A percentile compares a stretch with the other conserved stretches of the same genome.
Conservation (phyloP, 2,113 vertebrate species). For the Ursus arctos region DNA sequence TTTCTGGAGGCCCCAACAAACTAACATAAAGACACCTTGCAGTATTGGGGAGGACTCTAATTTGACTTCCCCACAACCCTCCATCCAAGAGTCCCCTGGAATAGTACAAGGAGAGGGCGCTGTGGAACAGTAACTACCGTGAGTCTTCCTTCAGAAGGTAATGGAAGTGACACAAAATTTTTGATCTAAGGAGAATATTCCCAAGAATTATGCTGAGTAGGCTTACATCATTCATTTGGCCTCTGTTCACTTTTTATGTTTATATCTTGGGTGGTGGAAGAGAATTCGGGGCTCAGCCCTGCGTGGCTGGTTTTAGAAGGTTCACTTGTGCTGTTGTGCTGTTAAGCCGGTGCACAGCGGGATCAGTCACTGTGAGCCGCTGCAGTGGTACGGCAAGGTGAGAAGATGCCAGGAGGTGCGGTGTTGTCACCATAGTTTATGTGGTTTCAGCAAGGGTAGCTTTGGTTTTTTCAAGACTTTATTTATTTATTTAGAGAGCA, state of each 20-base stretch:
- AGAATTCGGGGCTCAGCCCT: neutral
- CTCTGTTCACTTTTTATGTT: neutral
- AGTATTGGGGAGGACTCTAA: neutral
- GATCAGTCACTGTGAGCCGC: neutral
- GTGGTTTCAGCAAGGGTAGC: neutral
- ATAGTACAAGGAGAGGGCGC: neutral
- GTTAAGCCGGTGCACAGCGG: neutral
- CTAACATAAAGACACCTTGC: neutral
- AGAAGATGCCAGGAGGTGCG: neutral
- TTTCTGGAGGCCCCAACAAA: neutral
- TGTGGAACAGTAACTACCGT: neutral
- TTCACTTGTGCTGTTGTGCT: neutral
- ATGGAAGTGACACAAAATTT: neutral
- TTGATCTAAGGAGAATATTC: neutral
- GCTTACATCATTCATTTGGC: neutral
- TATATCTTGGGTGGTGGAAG: neutral
- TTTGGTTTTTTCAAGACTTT: neutral
- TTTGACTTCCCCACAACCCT: neutral
- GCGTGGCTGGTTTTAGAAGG: neutral
- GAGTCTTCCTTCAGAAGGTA: neutral
- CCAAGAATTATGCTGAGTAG: neutral
- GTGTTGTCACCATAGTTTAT: neutral
- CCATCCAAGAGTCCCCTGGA: neutral
- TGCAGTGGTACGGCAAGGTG: neutral
- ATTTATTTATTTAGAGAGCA: neutral